A percentile compares a stretch with the other conserved stretches of the same genome.
These are phyloP conservation scores for Epizoanthus fatuus DNA, from an alignment of 92 coral and sea anemone species.

Conservation along the genomic window DNA sequence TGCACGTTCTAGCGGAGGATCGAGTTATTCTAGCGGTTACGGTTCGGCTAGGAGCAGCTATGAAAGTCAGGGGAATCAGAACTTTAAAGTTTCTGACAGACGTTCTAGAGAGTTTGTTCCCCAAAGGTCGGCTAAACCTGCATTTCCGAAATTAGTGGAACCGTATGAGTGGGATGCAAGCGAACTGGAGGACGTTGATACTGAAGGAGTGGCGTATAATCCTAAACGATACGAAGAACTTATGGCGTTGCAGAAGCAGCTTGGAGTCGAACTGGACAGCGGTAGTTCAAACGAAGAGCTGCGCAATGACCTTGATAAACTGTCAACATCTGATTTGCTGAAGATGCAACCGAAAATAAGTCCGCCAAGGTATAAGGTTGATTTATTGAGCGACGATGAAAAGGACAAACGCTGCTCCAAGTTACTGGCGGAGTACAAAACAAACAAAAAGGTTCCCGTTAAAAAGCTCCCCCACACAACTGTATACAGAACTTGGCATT, in stretches of 20 bases:
- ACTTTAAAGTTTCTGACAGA: slow-evolving; percentile 26
- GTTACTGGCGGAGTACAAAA: slow-evolving; percentile 90
- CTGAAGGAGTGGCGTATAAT: slow-evolving; percentile 64
- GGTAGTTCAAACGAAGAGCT: slow-evolving; percentile 72
- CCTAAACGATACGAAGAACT: slow-evolving; percentile 66
- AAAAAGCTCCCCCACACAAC: slow-evolving; percentile 70
- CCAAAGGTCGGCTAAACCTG: slow-evolving; percentile 33
- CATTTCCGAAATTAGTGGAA: slow-evolving; percentile 68
- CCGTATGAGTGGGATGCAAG: slow-evolving; percentile 91
- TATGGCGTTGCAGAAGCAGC: slow-evolving; percentile 70
- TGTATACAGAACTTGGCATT: slow-evolving; percentile 91
- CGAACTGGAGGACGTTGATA: slow-evolving; percentile 67
- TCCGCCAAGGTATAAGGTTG: slow-evolving; percentile 82
- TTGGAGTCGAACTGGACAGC: slow-evolving; percentile 75
- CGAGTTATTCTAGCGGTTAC: slow-evolving; percentile 73
- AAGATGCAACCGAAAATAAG: slow-evolving; percentile 64
- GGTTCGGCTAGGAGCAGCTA: slow-evolving; percentile 73
- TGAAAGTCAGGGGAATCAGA: slow-evolving; percentile 41
- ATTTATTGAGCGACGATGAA: slow-evolving; percentile 74
- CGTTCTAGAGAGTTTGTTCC: slow-evolving; percentile 48
- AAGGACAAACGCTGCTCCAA: slow-evolving; percentile 94
- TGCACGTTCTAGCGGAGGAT: slow-evolving; percentile 75
- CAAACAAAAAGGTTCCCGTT: slow-evolving; percentile 73
- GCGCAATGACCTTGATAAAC: slow-evolving; percentile 66
- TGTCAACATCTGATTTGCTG: slow-evolving; percentile 70